A percentile compares a stretch with the other conserved stretches of the same genome.
Evolutionary conservation across 2,797 vertebrate species (phyloP).

Genomic region (Cynodonichthys magdalenae): DNA sequence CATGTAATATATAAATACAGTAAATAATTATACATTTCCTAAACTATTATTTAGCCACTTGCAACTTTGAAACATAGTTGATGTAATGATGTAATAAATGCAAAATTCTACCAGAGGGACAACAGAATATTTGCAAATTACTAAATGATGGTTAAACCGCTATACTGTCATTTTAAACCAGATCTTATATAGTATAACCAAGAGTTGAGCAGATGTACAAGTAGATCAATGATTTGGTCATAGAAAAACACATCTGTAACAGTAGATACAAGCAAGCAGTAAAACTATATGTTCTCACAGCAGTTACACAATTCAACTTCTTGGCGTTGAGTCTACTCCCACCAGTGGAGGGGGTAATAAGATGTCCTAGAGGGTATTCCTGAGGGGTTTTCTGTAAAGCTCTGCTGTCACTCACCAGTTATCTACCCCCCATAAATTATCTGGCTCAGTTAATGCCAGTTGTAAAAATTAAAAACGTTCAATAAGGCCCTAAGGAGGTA

Average conservation of each 20-base stretch:
- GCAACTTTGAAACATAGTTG: slow-evolving; percentile 35
- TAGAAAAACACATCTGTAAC: background rate
- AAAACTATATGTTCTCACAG: background rate
- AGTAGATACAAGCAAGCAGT: slow-evolving; percentile 2
- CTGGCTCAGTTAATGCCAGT: slow-evolving; percentile 61
- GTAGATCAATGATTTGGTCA: background rate
- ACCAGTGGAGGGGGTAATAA: slow-evolving; percentile 34
- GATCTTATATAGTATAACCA: background rate
- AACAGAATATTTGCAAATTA: slow-evolving; percentile 34
- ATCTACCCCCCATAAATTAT: slow-evolving; percentile 73
- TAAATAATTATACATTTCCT: slow-evolving; percentile 31
- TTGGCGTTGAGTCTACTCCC: slow-evolving; percentile 17
- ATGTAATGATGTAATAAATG: slow-evolving; percentile 41
- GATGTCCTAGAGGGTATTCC: slow-evolving; percentile 64
- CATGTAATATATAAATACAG: too few relatives aligned
- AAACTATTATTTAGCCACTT: slow-evolving; percentile 62
- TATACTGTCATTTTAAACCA: slow-evolving; percentile 7
- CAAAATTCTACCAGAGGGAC: slow-evolving; percentile 16
- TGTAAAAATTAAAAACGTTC: slow-evolving; percentile 30
- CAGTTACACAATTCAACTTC: slow-evolving; percentile 24
- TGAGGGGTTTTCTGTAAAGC: slow-evolving; percentile 56
- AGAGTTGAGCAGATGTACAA: background rate
- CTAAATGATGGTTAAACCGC: slow-evolving; percentile 22
- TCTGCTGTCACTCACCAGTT: slow-evolving; percentile 55
- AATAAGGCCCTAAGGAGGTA: slow-evolving; percentile 46